A percentile compares a stretch with the other conserved stretches of the same genome.
phyloP scores from a whole-genome alignment of 2,888 invertebrate species.

The Drosophila meridionalis region DNA sequence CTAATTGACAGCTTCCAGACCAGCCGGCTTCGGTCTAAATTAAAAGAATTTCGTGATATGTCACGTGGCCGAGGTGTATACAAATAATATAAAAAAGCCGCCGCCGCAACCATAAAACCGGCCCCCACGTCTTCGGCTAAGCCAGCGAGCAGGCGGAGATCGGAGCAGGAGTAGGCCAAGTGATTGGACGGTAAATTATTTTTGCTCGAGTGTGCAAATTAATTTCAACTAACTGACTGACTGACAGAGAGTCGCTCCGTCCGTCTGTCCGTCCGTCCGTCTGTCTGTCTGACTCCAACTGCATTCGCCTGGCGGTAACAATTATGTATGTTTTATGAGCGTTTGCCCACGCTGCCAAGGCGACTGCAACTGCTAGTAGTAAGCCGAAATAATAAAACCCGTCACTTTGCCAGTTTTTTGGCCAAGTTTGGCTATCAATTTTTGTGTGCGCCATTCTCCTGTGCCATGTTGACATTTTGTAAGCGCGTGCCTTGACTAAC shows the following conservation, averaged over 20 bases:
- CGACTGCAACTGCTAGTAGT: constrained; percentile 15
- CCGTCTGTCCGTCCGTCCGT: background rate
- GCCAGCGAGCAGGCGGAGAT: background rate
- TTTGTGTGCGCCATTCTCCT: constrained; percentile 45
- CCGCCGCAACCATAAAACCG: constrained; percentile 52
- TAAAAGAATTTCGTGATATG: constrained; percentile 76
- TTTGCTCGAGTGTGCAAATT: constrained; percentile 73
- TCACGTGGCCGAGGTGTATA: constrained; percentile 68
- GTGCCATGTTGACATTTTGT: constrained; percentile 67
- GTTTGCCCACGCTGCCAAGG: constrained; percentile 29
- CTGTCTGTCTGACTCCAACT: constrained; percentile 21
- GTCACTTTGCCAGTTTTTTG: constrained; percentile 49
- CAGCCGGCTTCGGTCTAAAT: constrained; percentile 12
- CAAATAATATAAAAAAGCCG: constrained; percentile 22
- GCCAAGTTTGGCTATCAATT: constrained; percentile 75
- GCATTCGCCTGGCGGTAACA: constrained; percentile 59
- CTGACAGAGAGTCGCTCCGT: constrained; percentile 10
- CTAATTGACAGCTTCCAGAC: constrained; percentile 71
- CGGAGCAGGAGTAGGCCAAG: constrained; percentile 3
- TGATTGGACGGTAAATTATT: constrained; percentile 70
- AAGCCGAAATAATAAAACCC: constrained; percentile 34
- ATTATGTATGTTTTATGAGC: constrained; percentile 69
- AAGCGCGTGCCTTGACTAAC: constrained; percentile 63
- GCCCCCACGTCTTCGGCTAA: constrained; percentile 55
- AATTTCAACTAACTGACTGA: constrained; percentile 71